A percentile compares a stretch with the other conserved stretches of the same genome.
Conservation (phyloP, 2,797 vertebrate species). For the Acanthopagrus latus region DNA sequence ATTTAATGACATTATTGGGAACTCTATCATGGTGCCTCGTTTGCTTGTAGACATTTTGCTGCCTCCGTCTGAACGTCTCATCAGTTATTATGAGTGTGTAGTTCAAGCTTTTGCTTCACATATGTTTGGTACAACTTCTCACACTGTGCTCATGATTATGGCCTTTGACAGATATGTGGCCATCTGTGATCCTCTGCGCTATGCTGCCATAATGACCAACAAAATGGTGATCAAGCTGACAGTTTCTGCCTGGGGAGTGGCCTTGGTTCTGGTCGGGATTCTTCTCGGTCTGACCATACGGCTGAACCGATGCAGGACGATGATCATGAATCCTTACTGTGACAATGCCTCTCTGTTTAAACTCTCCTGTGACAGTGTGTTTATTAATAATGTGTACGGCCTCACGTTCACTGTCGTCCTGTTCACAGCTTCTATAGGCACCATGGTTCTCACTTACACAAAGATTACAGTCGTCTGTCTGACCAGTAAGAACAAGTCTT, state of each 20-base stretch:
- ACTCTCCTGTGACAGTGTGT: slow-evolving; percentile 81
- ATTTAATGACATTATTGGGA: background rate
- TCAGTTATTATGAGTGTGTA: slow-evolving; percentile 79
- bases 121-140: slow-evolving; percentile 79
- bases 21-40: too few species aligned
- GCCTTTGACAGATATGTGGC: slow-evolving; percentile 87
- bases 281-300: slow-evolving; percentile 54
- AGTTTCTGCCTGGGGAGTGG: slow-evolving; percentile 54
- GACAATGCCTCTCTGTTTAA: slow-evolving; percentile 83
- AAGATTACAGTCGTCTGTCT: too few species aligned
- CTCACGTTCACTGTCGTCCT: slow-evolving; percentile 68
- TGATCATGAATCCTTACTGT: slow-evolving; percentile 82
- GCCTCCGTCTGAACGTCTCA: too few species aligned
- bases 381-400: slow-evolving; percentile 82
- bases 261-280: slow-evolving; percentile 44
- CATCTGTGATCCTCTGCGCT: slow-evolving; percentile 84
- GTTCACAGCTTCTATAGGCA: slow-evolving; percentile 39
- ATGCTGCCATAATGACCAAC: slow-evolving; percentile 77
- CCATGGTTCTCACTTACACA: too few species aligned
- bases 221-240: slow-evolving; percentile 76
- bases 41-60: too few species aligned
- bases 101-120: slow-evolving; percentile 86
- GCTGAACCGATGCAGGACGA: slow-evolving; percentile 65
- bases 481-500: too few species aligned
- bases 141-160: slow-evolving; percentile 87